Conservation (phyloP, 2,113 vertebrate species). For the Falcunculus frontatus region DNA sequence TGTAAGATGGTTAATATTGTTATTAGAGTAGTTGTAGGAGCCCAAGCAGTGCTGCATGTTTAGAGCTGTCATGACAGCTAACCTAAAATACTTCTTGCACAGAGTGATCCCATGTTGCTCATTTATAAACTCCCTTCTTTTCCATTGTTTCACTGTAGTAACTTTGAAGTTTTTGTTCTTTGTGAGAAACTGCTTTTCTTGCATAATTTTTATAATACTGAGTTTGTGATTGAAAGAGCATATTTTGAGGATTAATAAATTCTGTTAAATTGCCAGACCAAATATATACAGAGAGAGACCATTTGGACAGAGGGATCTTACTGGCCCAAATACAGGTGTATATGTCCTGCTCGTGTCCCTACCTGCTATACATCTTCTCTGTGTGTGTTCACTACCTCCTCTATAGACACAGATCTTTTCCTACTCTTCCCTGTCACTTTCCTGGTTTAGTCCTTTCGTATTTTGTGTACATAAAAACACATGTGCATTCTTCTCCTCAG, state of each 20-base stretch:
- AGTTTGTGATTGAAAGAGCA: background rate
- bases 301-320: background rate
- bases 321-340: background rate
- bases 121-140: background rate
- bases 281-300: background rate
- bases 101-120: background rate
- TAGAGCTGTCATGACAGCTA: background rate
- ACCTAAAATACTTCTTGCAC: background rate
- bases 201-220: background rate
- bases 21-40: background rate
- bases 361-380: background rate
- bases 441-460: background rate
- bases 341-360: background rate
- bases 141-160: background rate
- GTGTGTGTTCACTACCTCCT: background rate
- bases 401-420: background rate
- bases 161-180: background rate
- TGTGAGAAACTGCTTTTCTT: background rate
- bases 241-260: background rate
- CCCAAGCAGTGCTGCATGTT: background rate
- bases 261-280: background rate
- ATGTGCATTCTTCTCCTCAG: background rate
- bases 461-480: background rate
- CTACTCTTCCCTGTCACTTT: background rate
- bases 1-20: background rate